phyloP scores from a whole-genome alignment of 2,797 vertebrate genomes.

The Myiotriccus ornatus region DNA sequence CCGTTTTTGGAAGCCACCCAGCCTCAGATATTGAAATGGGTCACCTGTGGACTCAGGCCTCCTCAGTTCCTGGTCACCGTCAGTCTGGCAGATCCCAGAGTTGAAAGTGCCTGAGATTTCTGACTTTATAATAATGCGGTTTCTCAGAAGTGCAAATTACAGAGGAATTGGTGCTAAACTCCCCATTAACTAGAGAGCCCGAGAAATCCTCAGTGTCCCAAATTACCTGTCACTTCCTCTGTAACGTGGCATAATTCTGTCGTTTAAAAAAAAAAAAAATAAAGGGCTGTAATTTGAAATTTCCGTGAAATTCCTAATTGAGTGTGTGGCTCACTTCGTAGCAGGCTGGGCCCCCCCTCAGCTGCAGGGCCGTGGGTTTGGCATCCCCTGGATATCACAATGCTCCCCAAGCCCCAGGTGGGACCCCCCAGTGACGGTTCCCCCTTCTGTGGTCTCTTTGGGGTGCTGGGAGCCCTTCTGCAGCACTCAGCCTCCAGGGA shows the following conservation, averaged over 20 bases:
- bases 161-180: slow-evolving; percentile 81
- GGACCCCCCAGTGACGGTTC: background rate
- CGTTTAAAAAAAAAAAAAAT: background rate
- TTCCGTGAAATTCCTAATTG: slow-evolving; percentile 70
- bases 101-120: slow-evolving; percentile 76
- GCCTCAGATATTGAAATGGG: slow-evolving; percentile 81
- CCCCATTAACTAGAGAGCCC: slow-evolving; percentile 77
- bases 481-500: background rate
- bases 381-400: background rate
- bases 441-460: accelerated
- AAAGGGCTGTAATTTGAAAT: slow-evolving; percentile 42
- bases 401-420: background rate
- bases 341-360: background rate
- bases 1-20: slow-evolving; percentile 68
- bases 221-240: slow-evolving; percentile 81
- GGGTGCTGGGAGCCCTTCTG: background rate
- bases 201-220: slow-evolving; percentile 74
- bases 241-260: slow-evolving; percentile 63
- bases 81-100: slow-evolving; percentile 70
- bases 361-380: background rate
- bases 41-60: slow-evolving; percentile 70
- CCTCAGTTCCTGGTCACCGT: slow-evolving; percentile 72
- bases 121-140: slow-evolving; percentile 77
- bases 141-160: slow-evolving; percentile 83
- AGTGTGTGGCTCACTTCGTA: background rate